Evolutionary conservation across 1,140 invertebrate species (phyloP), one percentile per base, ranked within the genome.

Genomic region (Drosophila quadrilineata): DNA sequence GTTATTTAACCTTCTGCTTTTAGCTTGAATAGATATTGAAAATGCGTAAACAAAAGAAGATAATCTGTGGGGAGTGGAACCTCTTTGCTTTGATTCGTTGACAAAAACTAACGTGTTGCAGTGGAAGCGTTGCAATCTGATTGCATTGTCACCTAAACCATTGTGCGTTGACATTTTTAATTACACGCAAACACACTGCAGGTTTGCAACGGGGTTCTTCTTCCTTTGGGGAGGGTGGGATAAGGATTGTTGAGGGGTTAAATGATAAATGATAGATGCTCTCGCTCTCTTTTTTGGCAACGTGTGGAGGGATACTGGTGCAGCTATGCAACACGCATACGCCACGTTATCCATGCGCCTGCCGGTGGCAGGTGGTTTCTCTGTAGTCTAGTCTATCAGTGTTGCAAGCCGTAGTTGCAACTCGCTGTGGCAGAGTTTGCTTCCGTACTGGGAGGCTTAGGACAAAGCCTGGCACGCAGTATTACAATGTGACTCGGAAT

Each of bases 91-190:
- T n/a, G n/a, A n/a, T n/a, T n/a, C n/a, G n/a, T n/a, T n/a, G n/a
- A n/a, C n/a, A n/a, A n/a, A n/a, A n/a, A n/a, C n/a, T n/a, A n/a
- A n/a, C 6, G 33, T 28, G 10, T 19, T 22, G 3, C 6, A 46
- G n/a, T 43, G 53, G 28, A 46, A 43, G 54, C 62, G 33, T 24
- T 36, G 57, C 74, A 72, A 63, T 62, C 40, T 73, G 77, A 82
- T 77, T 82, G 79, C 77, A 82, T 49, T 66, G 63, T 68, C 77
- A 75, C 71, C 68, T 62, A 73, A 73, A 58, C 64, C 65, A 60
- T 64, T 82, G 76, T 82, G 76, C 75, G 62, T 80, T 82, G 76
- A 82, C 72, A 80, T 82, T 82, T 82, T 85, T 82, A 82, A 82
- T 82, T 85, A 85, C 73, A 73, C 50, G 59, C 74, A 58, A 50